These are phyloP conservation scores for Alectoris magna DNA, from an alignment of 2,797 vertebrate species.

Conservation along the genomic window DNA sequence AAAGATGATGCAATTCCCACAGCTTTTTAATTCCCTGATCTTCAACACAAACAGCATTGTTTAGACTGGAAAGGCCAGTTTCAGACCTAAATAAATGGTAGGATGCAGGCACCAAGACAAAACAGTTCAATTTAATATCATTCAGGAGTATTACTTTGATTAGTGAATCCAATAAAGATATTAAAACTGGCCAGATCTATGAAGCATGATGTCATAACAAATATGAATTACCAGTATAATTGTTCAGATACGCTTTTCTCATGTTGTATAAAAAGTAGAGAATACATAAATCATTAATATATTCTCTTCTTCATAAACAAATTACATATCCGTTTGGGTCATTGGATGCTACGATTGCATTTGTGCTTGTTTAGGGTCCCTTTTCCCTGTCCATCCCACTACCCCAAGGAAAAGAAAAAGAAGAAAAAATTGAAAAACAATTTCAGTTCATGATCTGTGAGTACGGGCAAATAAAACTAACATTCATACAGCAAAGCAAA, in stretches of 20 bases:
- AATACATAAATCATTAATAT: not conserved
- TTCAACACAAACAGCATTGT: not conserved
- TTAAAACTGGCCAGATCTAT: not conserved
- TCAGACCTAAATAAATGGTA: not conserved
- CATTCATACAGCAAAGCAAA: not conserved
- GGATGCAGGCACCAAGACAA: not conserved
- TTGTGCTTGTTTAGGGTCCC: not conserved
- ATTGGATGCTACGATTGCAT: not conserved
- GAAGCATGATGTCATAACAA: not conserved
- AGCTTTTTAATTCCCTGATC: not conserved
- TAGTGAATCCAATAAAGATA: not conserved
- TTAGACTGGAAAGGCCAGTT: not conserved
- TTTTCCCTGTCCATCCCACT: not conserved
- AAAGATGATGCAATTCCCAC: not conserved
- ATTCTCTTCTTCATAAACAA: not conserved
- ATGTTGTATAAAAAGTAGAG: not conserved
- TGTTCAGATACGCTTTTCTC: not conserved
- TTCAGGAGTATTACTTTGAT: not conserved
- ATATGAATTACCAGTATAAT: not conserved
- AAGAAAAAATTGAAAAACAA: rapidly evolving
- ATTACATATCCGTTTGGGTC: not conserved
- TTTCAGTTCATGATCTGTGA: not conserved
- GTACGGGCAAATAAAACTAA: not conserved
- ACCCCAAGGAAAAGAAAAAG: rapidly evolving
- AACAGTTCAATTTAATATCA: not conserved